These are phyloP conservation scores for Drosophila meridionalis DNA, from an alignment of 2,888 invertebrate genomes.

Conservation along the genomic window DNA sequence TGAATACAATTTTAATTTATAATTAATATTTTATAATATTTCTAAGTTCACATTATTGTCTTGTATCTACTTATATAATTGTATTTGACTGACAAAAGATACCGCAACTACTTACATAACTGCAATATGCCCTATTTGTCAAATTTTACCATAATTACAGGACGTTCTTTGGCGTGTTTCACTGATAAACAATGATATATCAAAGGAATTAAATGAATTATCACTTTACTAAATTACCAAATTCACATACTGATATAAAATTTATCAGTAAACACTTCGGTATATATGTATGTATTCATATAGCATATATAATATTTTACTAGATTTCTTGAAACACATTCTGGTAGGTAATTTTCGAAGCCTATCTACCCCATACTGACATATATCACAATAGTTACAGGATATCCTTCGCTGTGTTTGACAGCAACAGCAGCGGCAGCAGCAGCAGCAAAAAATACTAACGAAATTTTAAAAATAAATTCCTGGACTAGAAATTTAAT, in stretches of 20 bases:
- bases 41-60: not conserved
- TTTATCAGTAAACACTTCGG: no score
- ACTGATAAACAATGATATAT: not conserved
- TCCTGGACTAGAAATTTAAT: conserved; percentile 53
- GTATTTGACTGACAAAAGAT: no score
- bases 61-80: not conserved
- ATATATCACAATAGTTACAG: not conserved
- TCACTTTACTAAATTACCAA: no score
- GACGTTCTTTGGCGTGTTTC: conserved; percentile 12
- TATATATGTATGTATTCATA: no score
- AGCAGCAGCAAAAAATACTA: conserved; percentile 13
- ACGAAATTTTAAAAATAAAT: conserved; percentile 32
- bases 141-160: not conserved
- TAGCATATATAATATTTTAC: no score
- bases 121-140: not conserved
- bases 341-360: no score
- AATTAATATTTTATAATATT: not conserved
- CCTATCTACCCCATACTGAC: no score
- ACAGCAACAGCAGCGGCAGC: conserved; percentile 3
- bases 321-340: no score
- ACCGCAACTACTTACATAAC: not conserved
- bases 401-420: conserved; percentile 14
- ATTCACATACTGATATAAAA: no score
- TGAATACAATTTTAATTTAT: not conserved
- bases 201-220: no score